Base-by-base conservation (phyloP, 1,140 invertebrate genomes). In the Zaprionus davidi region DNA sequence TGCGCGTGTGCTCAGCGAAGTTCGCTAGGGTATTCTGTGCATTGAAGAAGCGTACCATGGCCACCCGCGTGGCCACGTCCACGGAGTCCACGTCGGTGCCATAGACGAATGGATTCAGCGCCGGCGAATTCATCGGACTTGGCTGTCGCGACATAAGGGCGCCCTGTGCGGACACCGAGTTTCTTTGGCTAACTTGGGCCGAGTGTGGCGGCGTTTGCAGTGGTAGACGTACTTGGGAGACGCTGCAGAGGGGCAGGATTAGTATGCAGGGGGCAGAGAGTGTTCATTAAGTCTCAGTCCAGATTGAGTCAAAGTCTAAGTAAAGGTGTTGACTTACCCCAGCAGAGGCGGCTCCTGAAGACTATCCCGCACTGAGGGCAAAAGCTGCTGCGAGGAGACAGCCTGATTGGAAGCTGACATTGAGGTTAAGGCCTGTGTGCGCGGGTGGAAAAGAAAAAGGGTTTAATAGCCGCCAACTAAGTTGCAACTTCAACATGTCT, bases 31-130 rank as follows among this genome's bases (percentile, higher is more conserved):
- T 95, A 91, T 99, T 99, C 90, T 98, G 96, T 0, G 99, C 99
- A 91, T 99, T 99, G 94, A 99, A 99, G 92, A 99, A 99, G 12
- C 98, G 95, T 3, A 98, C 98, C 98, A 99, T 99, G 26, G 99
- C 99, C 34, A 99, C 98, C 71, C 99, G 94, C 0, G 98, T 99
- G 3, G 99, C 99, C n/a, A 99, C 96, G 93, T 99, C 99, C 1
- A 99, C 98, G 0, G 98, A 99, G 93, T 99, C 98, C 2, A 99
- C 97, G 93, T 99, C 98, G 91, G 98, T 98, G 17, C 98, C 98
- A 92, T 98, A 98, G 76, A 98, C 98, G 73, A 99, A 96, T 1
- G 97, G 97, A 93, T 98, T 98, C 76, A 96, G 95, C 0, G 93
- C 87, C 9, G 91, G 84, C 12, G 81, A 87, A 51, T 81, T 84